Conservation (phyloP, 2,797 vertebrate species). For the Adrianichthys oophorus region DNA sequence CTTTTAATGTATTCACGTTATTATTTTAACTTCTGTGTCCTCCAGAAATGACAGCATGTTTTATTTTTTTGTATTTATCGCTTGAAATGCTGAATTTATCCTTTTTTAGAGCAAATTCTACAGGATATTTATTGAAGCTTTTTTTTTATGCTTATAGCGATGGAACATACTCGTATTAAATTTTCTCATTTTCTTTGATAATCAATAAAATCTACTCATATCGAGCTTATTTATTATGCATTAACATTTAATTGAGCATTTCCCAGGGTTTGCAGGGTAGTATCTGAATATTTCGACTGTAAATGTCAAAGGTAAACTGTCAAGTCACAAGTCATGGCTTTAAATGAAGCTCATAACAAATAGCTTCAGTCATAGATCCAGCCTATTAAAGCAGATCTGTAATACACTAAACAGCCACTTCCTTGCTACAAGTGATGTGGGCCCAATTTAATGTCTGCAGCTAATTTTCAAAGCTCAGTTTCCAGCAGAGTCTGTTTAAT, state of each 20-base stretch:
- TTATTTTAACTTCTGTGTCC: no score
- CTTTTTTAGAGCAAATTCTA: no score
- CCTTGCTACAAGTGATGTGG: not conserved
- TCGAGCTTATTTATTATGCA: conserved; percentile 33
- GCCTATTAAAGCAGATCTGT: conserved; percentile 44
- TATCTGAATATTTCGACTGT: conserved; percentile 34
- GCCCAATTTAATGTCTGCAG: conserved; percentile 21
- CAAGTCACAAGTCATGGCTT: conserved; percentile 26
- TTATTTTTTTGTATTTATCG: no score
- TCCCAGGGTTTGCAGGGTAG: conserved; percentile 19
- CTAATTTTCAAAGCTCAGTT: conserved; percentile 27
- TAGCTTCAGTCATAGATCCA: conserved; percentile 47
- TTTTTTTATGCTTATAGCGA: no score
- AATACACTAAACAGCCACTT: conserved; percentile 27
- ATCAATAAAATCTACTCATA: conserved; percentile 5
- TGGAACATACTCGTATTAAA: conserved; percentile 4
- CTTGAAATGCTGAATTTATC: no score
- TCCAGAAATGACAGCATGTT: no score
- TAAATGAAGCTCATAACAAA: conserved; percentile 20
- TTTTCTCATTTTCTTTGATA: conserved; percentile 17
- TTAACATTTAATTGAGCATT: conserved; percentile 49
- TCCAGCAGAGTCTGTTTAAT: conserved; percentile 12
- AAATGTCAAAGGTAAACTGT: conserved; percentile 60
- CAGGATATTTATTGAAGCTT: no score
- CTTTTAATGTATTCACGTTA: no score